Evolutionary conservation across 2,888 invertebrate genomes (phyloP).

Genomic region (Eudemis profundana): DNA sequence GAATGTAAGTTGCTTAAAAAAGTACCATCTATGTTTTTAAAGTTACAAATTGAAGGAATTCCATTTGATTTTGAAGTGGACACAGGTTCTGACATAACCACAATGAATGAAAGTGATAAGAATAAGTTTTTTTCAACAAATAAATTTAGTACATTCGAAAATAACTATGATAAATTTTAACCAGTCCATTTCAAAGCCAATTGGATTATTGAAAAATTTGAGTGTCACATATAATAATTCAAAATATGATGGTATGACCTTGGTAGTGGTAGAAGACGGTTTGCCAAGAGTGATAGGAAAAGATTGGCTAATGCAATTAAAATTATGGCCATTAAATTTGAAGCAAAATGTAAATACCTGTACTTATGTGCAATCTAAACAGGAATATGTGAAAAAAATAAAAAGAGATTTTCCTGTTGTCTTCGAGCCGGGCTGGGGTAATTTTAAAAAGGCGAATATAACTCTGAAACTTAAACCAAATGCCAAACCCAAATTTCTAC

Average conservation of each 20-base stretch:
- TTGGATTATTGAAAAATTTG: conserved; percentile 3
- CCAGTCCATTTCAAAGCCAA: conserved; percentile 13
- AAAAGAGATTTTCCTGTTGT: conserved; percentile 10
- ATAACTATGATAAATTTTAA: conserved; percentile 13
- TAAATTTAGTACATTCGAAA: not conserved
- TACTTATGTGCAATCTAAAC: not conserved
- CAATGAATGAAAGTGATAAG: not conserved
- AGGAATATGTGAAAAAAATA: not conserved
- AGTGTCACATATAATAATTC: not conserved
- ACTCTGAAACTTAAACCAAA: conserved; percentile 15
- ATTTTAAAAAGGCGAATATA: conserved; percentile 4
- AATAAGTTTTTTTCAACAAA: conserved; percentile 3
- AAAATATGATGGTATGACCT: not conserved
- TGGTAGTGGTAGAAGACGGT: conserved; percentile 2
- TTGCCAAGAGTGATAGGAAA: conserved; percentile 9
- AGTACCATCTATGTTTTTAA: conserved; percentile 14
- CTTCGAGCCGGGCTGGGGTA: conserved; percentile 15
- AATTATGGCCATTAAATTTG: conserved; percentile 13
- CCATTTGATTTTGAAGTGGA: conserved; percentile 20
- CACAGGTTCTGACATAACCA: conserved; percentile 17
- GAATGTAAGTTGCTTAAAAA: conserved; percentile 12
- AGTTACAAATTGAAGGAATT: conserved; percentile 3
- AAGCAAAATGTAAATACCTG: conserved; percentile 10
- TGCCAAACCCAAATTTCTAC: conserved; percentile 7
- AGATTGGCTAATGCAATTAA: conserved; percentile 4